Evolutionary conservation across 2,888 invertebrate species (phyloP).

Genomic region (Hemaris fuciformis): DNA sequence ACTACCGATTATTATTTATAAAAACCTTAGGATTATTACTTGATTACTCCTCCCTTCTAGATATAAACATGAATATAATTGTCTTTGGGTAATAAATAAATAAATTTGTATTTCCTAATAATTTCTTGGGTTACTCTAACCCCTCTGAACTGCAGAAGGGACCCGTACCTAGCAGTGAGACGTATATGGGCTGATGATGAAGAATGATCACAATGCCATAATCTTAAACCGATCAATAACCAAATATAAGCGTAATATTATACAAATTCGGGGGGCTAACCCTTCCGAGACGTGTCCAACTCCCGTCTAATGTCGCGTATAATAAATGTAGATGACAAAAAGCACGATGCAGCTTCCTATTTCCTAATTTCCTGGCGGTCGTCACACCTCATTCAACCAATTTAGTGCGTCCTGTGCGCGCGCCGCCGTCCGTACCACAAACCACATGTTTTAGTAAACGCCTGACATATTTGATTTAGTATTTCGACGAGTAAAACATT

Average conservation of each 20-base stretch:
- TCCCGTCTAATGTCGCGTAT: constrained; percentile 14
- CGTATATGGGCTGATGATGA: no score
- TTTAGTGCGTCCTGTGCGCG: constrained; percentile 45
- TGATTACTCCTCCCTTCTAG: no score
- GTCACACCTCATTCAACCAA: constrained; percentile 55
- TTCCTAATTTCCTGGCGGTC: constrained; percentile 64
- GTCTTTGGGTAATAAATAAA: no score
- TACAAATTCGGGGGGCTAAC: not conserved
- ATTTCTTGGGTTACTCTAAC: no score
- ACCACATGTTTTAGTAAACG: not conserved
- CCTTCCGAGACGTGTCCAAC: not conserved
- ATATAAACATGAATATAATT: no score
- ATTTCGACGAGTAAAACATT: not conserved
- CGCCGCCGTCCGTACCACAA: not conserved
- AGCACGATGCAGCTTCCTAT: constrained; percentile 47
- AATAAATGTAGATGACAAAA: constrained; percentile 34
- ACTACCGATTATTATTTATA: no score
- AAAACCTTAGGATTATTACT: no score
- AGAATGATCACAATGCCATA: no score
- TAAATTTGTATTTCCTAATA: no score
- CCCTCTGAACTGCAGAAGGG: no score
- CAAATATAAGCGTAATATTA: not conserved
- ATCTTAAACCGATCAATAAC: no score
- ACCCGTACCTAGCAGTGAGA: no score
- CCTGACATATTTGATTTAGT: constrained; percentile 7